phyloP scores from a whole-genome alignment of 2,113 vertebrate genomes.

The Probosciger aterrimus region DNA sequence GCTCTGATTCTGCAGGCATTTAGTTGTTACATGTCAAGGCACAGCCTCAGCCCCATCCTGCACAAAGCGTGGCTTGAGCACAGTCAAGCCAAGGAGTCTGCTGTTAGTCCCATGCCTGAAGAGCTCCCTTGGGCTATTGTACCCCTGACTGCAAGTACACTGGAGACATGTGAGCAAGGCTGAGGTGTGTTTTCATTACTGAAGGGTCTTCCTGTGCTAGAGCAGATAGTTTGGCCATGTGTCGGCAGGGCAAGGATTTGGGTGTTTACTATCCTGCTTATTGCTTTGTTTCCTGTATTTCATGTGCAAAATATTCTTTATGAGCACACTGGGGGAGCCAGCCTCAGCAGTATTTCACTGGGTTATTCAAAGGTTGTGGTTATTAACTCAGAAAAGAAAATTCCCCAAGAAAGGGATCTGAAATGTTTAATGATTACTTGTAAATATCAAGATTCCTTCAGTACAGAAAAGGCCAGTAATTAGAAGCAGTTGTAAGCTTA shows the following conservation, averaged over 20 bases:
- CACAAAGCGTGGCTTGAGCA: background rate
- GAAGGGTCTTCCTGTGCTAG: background rate
- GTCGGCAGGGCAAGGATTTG: background rate
- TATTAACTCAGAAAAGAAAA: background rate
- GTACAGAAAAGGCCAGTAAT: background rate
- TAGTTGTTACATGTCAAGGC: background rate
- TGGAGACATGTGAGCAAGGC: rapidly evolving
- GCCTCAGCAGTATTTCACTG: background rate
- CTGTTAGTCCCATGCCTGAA: background rate
- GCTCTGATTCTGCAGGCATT: background rate
- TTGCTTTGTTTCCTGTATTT: background rate
- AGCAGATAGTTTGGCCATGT: background rate
- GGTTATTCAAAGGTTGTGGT: background rate
- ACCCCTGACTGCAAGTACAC: background rate
- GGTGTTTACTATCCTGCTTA: background rate
- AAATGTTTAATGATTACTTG: background rate
- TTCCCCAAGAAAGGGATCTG: background rate
- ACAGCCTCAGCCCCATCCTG: background rate
- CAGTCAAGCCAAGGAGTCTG: background rate
- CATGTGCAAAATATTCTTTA: background rate
- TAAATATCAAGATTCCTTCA: background rate
- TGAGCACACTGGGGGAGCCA: background rate
- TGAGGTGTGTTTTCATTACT: background rate
- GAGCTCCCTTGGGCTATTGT: background rate
- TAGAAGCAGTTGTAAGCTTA: background rate